Percentiles rank a stretch among this genome's conserved stretches.
These are phyloP conservation scores for Eulacestoma nigropectus DNA, from an alignment of 2,113 vertebrate genomes.

Conservation along the genomic window DNA sequence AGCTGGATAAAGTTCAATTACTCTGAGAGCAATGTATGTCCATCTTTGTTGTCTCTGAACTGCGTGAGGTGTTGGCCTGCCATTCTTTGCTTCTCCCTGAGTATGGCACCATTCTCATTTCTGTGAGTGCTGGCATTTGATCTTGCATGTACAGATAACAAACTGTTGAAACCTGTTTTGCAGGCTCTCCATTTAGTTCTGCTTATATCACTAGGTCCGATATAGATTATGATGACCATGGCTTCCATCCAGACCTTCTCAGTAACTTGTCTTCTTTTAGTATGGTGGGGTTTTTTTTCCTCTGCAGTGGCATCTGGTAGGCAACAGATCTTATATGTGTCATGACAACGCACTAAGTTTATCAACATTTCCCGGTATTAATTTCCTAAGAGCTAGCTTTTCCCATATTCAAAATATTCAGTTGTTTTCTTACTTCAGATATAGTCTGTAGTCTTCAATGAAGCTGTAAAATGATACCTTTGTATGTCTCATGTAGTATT, in stretches of 20 bases:
- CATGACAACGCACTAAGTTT: background rate
- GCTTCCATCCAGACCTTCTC: constrained; percentile 49
- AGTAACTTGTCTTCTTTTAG: constrained; percentile 1
- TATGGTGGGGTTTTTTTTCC: background rate
- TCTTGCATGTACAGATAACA: background rate
- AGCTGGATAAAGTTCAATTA: background rate
- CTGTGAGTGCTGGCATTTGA: background rate
- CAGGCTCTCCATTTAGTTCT: constrained; percentile 18
- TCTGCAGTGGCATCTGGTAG: background rate
- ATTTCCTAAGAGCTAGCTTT: background rate
- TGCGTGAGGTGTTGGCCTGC: background rate
- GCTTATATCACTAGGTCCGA: constrained; percentile 21
- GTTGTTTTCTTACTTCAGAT: background rate
- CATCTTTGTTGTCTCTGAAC: background rate
- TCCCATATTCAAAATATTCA: background rate
- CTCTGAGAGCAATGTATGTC: background rate
- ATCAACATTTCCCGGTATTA: background rate
- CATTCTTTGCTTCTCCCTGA: constrained; percentile 7
- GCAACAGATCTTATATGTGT: constrained; percentile 21
- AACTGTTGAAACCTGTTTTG: background rate
- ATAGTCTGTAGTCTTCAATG: background rate
- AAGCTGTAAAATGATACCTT: background rate
- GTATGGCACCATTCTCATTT: constrained; percentile 33
- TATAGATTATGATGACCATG: constrained; percentile 39
- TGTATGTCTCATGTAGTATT: background rate